phyloP scores from a whole-genome alignment of 1,140 invertebrate species.

The Dendroctonus ponderosae region DNA sequence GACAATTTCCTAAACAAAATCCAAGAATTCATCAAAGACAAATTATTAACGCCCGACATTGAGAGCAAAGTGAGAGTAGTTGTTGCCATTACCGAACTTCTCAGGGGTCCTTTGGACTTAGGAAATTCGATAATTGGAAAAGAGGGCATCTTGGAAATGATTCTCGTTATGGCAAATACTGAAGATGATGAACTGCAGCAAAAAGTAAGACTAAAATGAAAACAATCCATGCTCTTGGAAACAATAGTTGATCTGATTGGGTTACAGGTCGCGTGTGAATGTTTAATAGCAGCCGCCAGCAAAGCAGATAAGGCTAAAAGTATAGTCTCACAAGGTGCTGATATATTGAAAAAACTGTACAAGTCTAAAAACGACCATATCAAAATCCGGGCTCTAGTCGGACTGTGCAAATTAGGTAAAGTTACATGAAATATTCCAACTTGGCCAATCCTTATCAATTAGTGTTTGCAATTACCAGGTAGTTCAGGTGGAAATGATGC shows the following conservation, averaged over 20 bases:
- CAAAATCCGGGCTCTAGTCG: slow-evolving; percentile 85
- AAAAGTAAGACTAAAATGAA: slow-evolving; percentile 51
- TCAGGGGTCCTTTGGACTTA: slow-evolving; percentile 90
- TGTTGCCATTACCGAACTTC: slow-evolving; percentile 85
- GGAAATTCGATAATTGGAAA: slow-evolving; percentile 85
- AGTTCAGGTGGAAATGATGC: slow-evolving; percentile 96
- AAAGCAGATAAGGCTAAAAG: slow-evolving; percentile 96
- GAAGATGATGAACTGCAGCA: slow-evolving; percentile 76
- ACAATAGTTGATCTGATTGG: not conserved
- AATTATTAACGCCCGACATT: slow-evolving; percentile 79
- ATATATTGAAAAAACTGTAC: slow-evolving; percentile 93
- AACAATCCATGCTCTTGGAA: not conserved
- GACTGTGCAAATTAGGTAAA: slow-evolving; percentile 90
- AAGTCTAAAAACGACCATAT: slow-evolving; percentile 89
- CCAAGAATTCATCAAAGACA: slow-evolving; percentile 86
- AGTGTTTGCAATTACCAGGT: slow-evolving; percentile 4
- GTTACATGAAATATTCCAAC: not conserved
- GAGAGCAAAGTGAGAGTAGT: slow-evolving; percentile 87
- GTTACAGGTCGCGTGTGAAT: slow-evolving; percentile 81
- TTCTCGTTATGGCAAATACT: slow-evolving; percentile 92
- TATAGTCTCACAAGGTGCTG: slow-evolving; percentile 87
- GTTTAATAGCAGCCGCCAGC: slow-evolving; percentile 91
- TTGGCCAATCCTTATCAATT: not conserved
- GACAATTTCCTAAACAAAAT: slow-evolving; percentile 76
- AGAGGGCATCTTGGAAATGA: slow-evolving; percentile 94